Evolutionary conservation across 2,888 invertebrate genomes (phyloP).

Genomic region (Acanthoscelides obtectus): DNA sequence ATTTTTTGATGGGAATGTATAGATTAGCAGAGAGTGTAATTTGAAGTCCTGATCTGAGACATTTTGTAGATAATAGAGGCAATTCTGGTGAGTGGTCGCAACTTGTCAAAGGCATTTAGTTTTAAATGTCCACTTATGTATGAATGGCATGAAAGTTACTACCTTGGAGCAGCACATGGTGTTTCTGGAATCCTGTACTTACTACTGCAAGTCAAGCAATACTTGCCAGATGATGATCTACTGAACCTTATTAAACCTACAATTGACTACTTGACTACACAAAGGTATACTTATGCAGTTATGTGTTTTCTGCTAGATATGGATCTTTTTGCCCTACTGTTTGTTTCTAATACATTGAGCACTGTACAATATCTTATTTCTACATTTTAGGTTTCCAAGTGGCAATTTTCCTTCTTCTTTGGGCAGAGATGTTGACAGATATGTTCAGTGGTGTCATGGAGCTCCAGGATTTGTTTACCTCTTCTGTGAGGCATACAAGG

Average conservation of each 20-base stretch:
- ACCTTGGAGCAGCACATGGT: conserved; percentile 88
- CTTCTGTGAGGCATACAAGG: conserved; percentile 64
- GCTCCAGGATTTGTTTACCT: conserved; percentile 79
- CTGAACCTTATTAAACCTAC: conserved; percentile 58
- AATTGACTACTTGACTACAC: conserved; percentile 57
- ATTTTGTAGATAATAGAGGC: conserved; percentile 55
- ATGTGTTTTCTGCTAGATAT: no score
- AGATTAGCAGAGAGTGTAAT: not conserved
- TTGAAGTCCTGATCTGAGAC: not conserved
- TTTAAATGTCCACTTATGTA: conserved; percentile 69
- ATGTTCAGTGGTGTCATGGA: conserved; percentile 95
- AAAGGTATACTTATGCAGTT: conserved; percentile 37
- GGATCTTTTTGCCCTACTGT: no score
- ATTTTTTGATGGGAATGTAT: not conserved
- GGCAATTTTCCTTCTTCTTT: conserved; percentile 78
- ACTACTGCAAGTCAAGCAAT: conserved; percentile 66
- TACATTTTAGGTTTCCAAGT: conserved; percentile 47
- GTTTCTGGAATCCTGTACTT: conserved; percentile 79
- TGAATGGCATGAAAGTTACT: conserved; percentile 82
- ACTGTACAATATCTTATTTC: not conserved
- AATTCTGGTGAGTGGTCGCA: conserved; percentile 61
- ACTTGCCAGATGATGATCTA: conserved; percentile 56
- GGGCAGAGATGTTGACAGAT: conserved; percentile 63
- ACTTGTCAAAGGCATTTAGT: conserved; percentile 52
- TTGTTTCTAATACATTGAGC: no score